Evolutionary conservation across 2,113 vertebrate genomes (phyloP), one percentile per base, ranked within the genome.

Genomic region (Lepisosteus osseus): DNA sequence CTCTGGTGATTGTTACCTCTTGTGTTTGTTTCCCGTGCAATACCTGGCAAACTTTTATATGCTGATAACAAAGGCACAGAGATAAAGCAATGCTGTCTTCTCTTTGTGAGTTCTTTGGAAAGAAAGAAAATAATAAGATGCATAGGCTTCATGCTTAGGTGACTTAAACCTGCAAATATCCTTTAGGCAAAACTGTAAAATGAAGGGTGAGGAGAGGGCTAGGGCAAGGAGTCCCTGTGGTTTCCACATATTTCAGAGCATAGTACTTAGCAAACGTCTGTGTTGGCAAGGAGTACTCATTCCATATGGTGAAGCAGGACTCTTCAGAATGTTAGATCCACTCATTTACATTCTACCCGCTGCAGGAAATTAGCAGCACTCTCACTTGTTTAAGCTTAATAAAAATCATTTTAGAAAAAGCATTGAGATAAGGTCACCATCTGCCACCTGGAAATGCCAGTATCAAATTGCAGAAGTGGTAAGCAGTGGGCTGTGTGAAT

Each of bases 311-410:
- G 77, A 83, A 77, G 86, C 84, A 86, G 82, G 73, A 76, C 81
- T 85, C 80, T 90, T 85, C 73, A 70, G 80, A 77, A 88, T 80
- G 84, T 85, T 85, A 81, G 80, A 82, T 75, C 70, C 81, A 77
- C 81, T 89, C 86, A 86, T 91, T 92, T 84, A 79, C 84, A 85
- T 90, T 79, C 82, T 85, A 84, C 82, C 85, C 87, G 84, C 92
- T 89, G 82, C 84, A 91, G 90, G 91, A 94, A 94, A 95, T 95
- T 92, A 92, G 86, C 81, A 76, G 79, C 76, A 82, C 90, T 95
- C 89, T 90, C 84, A 87, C 91, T 94, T 93, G 86, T 92, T 94
- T 94, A 94, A 89, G 89, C 90, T 93, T 95, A 94, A 95, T 95
- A 94, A 96, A 96, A 93, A 91, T 91, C 79, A 91, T 92, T 92